Percentiles rank a stretch among this genome's conserved stretches.
These are phyloP conservation scores for Trematocara marginatum DNA, from an alignment of 2,113 vertebrate species.

Conservation along the genomic window DNA sequence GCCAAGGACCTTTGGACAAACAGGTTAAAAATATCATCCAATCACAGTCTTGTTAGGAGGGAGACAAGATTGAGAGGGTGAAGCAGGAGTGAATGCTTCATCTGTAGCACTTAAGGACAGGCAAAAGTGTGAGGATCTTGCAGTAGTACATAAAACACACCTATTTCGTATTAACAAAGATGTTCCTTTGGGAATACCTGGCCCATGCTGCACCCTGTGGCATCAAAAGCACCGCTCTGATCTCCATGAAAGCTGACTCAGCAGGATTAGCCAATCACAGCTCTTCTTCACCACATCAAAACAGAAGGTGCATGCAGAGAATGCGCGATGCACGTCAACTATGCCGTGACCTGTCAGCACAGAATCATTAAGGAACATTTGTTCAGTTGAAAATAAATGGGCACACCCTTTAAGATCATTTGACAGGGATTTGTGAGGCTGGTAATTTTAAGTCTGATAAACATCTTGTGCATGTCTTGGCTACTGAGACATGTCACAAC, in stretches of 20 bases:
- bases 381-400: constrained; percentile 58
- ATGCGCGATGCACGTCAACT: background rate
- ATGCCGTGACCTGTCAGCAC: constrained; percentile 48
- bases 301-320: background rate
- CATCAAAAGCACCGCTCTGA: constrained; percentile 1
- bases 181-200: background rate
- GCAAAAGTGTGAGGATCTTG: background rate
- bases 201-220: background rate
- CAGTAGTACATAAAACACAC: background rate
- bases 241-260: background rate
- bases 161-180: background rate
- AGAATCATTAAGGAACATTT: constrained; percentile 14
- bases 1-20: constrained; percentile 65
- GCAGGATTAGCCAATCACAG: constrained; percentile 15
- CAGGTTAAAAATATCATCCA: constrained; percentile 60
- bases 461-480: constrained; percentile 12
- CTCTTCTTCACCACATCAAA: constrained; percentile 43
- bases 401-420: background rate
- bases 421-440: background rate
- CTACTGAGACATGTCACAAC: background rate
- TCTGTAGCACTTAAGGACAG: constrained; percentile 1
- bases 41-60: constrained; percentile 28
- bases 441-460: constrained; percentile 15
- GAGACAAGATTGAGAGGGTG: constrained; percentile 25
- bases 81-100: background rate